Conservation (phyloP, 2,888 invertebrate species). For the Lithophane leautieri region DNA sequence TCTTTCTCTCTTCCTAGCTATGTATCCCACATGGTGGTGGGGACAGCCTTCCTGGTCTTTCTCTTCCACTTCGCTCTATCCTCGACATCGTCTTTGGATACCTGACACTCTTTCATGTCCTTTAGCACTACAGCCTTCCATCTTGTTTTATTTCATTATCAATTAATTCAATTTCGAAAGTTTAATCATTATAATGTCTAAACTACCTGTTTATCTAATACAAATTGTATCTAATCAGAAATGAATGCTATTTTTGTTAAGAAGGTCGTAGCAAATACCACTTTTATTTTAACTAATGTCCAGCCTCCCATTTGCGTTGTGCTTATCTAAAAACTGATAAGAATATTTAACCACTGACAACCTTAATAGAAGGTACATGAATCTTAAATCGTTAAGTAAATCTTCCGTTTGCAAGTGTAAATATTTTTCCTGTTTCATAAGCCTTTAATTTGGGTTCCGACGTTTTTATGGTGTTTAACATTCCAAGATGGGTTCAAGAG, state of each 20-base stretch:
- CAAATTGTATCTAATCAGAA: background rate
- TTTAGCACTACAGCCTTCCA: too few relatives aligned
- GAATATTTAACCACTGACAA: conserved; percentile 47
- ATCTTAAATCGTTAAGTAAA: conserved; percentile 50
- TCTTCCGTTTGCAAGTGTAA: conserved; percentile 44
- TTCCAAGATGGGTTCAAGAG: conserved; percentile 3
- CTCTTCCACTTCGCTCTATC: too few relatives aligned
- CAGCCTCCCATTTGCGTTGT: conserved; percentile 13
- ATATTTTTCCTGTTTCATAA: conserved; percentile 47
- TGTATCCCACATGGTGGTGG: too few relatives aligned
- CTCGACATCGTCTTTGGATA: too few relatives aligned
- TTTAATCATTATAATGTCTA: background rate
- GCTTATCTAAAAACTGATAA: conserved; percentile 57
- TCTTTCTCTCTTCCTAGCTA: too few relatives aligned
- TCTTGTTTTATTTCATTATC: background rate
- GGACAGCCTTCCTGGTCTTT: too few relatives aligned
- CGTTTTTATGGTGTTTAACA: conserved; percentile 39
- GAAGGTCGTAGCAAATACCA: background rate
- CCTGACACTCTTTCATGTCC: too few relatives aligned
- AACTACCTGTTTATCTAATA: background rate
- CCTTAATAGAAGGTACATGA: conserved; percentile 37
- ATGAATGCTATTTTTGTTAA: background rate
- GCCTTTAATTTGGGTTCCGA: conserved; percentile 35
- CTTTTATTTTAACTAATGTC: conserved; percentile 6
- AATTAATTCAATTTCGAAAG: background rate